Conservation (phyloP, 2,888 invertebrate species). For the Cephus rjabovi region DNA sequence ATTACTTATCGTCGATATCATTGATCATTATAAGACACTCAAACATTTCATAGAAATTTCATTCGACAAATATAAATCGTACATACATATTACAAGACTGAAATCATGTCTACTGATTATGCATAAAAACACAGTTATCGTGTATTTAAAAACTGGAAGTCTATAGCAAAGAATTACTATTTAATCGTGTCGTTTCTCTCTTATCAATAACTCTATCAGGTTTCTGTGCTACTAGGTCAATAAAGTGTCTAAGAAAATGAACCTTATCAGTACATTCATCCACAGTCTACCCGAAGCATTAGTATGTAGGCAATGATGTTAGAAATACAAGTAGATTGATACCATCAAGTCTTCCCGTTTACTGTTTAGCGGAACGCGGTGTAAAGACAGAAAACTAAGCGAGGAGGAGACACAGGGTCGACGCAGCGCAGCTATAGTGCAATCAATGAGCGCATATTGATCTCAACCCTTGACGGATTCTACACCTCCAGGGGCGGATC, state of each 20-base stretch:
- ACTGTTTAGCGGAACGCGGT: background rate
- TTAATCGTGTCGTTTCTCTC: background rate
- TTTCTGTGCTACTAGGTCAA: no score
- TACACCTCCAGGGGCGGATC: slow-evolving; percentile 48
- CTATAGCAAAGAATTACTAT: background rate
- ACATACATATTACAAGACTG: background rate
- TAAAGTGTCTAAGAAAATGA: background rate
- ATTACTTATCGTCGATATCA: no score
- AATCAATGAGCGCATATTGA: slow-evolving; percentile 57
- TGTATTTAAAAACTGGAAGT: background rate
- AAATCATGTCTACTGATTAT: background rate
- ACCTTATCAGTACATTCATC: background rate
- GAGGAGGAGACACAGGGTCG: slow-evolving; percentile 26
- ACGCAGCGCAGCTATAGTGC: slow-evolving; percentile 41
- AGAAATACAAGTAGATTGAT: background rate
- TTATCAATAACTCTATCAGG: no score
- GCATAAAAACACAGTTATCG: background rate
- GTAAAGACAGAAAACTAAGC: background rate
- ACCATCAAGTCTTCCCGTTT: background rate
- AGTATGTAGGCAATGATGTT: background rate
- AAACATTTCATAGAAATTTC: no score
- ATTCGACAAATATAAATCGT: no score
- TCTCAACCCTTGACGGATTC: slow-evolving; percentile 50
- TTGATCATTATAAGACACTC: no score
- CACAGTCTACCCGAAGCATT: background rate